Evolutionary conservation across 2,797 vertebrate species (phyloP).

Genomic region (Urosaurus nigricauda): DNA sequence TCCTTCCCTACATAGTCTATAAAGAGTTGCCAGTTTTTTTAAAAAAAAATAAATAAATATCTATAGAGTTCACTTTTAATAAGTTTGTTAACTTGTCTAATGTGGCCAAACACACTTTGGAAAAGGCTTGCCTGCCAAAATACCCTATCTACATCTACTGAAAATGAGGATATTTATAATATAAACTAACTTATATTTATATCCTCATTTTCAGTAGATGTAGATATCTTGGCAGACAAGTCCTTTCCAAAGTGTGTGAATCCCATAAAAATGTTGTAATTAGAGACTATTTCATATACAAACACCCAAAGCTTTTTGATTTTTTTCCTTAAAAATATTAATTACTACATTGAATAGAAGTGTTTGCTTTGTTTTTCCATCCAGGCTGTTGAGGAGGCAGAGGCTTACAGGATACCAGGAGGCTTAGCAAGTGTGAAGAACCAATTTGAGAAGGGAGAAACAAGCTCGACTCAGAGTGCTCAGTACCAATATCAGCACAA

Average conservation of each 20-base stretch:
- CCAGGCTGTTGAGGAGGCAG: conserved; percentile 91
- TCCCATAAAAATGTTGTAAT: background rate
- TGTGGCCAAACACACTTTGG: too few relatives aligned
- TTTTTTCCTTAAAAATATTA: background rate
- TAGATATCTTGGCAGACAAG: background rate
- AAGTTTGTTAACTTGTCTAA: too few relatives aligned
- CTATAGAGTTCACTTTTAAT: too few relatives aligned
- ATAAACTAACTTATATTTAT: too few relatives aligned
- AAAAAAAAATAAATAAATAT: too few relatives aligned
- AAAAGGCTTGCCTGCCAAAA: too few relatives aligned
- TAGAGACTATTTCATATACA: background rate
- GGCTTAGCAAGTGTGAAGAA: conserved; percentile 91
- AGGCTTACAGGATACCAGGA: conserved; percentile 89
- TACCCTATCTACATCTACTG: too few relatives aligned
- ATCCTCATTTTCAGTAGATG: background rate
- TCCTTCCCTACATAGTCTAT: too few relatives aligned
- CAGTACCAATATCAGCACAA: conserved; percentile 86
- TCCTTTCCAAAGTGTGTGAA: conserved; percentile 7
- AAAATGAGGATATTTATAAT: too few relatives aligned
- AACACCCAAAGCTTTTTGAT: accelerated
- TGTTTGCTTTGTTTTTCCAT: conserved; percentile 74
- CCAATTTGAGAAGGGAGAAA: conserved; percentile 90
- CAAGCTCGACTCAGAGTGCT: conserved; percentile 82
- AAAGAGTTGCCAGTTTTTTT: too few relatives aligned
- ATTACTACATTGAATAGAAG: conserved; percentile 32